A percentile compares a stretch with the other conserved stretches of the same genome.
phyloP scores from a whole-genome alignment of 2,888 invertebrate genomes.

The Agrotis ipsilon region DNA sequence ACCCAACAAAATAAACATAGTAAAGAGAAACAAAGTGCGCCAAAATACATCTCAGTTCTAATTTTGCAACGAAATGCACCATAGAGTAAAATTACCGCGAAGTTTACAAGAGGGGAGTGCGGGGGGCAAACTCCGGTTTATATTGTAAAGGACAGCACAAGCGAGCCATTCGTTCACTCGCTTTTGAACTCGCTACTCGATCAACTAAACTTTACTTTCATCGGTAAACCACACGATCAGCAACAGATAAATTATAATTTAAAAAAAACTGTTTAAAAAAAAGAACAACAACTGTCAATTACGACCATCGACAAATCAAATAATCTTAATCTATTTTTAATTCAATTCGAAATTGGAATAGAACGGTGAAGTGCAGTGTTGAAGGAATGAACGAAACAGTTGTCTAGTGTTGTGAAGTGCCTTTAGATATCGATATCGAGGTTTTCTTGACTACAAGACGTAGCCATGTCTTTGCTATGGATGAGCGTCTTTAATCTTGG shows the following conservation, averaged over 20 bases:
- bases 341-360: slow-evolving; percentile 49
- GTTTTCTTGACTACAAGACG: slow-evolving; percentile 48
- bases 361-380: slow-evolving; percentile 66
- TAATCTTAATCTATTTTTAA: slow-evolving; percentile 1
- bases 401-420: slow-evolving; percentile 45
- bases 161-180: slow-evolving; percentile 76
- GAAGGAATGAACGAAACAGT: slow-evolving; percentile 53
- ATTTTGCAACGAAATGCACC: slow-evolving; percentile 33
- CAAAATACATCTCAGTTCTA: not conserved
- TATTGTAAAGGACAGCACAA: slow-evolving; percentile 75
- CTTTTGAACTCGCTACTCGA: slow-evolving; percentile 72
- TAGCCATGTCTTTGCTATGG: slow-evolving; percentile 92
- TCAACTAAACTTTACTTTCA: slow-evolving; percentile 43
- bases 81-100: slow-evolving; percentile 39
- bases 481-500: slow-evolving; percentile 92
- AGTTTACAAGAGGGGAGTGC: slow-evolving; percentile 52
- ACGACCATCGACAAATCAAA: slow-evolving; percentile 20
- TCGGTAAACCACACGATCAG: slow-evolving; percentile 1
- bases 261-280: slow-evolving; percentile 9
- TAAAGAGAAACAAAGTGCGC: slow-evolving; percentile 9
- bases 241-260: not conserved
- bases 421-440: slow-evolving; percentile 53
- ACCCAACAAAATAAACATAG: not conserved
- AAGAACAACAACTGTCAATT: slow-evolving; percentile 25
- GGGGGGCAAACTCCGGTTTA: slow-evolving; percentile 80